Percentiles rank a stretch among this genome's conserved stretches.
Evolutionary conservation across 2,888 invertebrate genomes (phyloP).

Genomic region (Drosophila conformis): DNA sequence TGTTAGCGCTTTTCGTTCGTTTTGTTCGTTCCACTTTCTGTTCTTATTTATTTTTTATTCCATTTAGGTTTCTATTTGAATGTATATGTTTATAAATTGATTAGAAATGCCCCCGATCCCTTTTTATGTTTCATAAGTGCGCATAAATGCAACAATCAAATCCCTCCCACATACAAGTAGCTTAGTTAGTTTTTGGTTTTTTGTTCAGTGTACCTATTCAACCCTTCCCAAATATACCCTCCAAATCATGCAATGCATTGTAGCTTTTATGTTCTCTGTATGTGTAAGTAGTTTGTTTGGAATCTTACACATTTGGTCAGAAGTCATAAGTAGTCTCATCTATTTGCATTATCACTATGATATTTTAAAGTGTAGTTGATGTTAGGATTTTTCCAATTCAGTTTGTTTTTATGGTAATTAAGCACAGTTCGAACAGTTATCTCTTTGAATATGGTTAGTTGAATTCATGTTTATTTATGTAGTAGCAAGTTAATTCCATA

Average conservation of each 20-base stretch:
- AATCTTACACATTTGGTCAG: slow-evolving; percentile 17
- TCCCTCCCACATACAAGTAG: slow-evolving; percentile 48
- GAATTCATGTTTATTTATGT: slow-evolving; percentile 1
- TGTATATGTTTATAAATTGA: slow-evolving; percentile 62
- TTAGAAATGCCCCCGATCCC: slow-evolving; percentile 40
- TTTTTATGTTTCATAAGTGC: slow-evolving; percentile 44
- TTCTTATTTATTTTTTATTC: slow-evolving; percentile 7
- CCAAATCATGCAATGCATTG: slow-evolving; percentile 24
- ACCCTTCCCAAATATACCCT: background rate
- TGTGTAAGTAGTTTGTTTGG: slow-evolving; percentile 34
- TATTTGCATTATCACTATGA: slow-evolving; percentile 11
- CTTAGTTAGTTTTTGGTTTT: slow-evolving; percentile 28
- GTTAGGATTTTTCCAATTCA: slow-evolving; percentile 5
- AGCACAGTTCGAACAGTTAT: slow-evolving; percentile 29
- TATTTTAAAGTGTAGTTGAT: slow-evolving; percentile 19
- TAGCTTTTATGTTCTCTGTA: slow-evolving; percentile 17
- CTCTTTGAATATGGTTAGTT: slow-evolving; percentile 7
- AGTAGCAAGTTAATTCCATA: slow-evolving; percentile 17
- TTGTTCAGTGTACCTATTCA: slow-evolving; percentile 18
- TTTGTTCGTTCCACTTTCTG: slow-evolving; percentile 48
- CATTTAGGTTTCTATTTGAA: slow-evolving; percentile 53
- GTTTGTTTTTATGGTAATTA: slow-evolving; percentile 16
- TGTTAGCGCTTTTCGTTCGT: slow-evolving; percentile 60
- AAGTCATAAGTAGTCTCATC: slow-evolving; percentile 24
- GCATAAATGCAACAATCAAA: slow-evolving; percentile 28